These are phyloP conservation scores for Dasysyrphus tricinctus DNA, from an alignment of 2,888 invertebrate genomes.

Conservation along the genomic window DNA sequence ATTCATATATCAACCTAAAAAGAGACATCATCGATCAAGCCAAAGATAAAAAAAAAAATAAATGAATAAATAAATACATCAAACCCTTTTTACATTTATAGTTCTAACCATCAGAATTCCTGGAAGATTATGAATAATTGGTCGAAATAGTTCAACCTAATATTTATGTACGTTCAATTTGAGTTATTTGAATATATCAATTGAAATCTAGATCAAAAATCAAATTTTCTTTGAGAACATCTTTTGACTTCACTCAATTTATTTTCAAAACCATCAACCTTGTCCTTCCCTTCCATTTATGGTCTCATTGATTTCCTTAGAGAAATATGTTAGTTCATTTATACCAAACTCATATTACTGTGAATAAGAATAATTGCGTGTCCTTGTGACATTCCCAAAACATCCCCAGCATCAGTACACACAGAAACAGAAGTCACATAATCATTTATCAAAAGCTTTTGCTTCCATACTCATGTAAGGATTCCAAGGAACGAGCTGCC, in stretches of 20 bases:
- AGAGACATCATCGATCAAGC: too few relatives aligned
- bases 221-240: background rate
- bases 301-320: slow-evolving; percentile 45
- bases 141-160: background rate
- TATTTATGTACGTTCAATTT: background rate
- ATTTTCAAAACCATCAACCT: slow-evolving; percentile 9
- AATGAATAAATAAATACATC: too few relatives aligned
- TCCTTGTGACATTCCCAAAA: slow-evolving; percentile 15
- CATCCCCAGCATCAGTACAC: background rate
- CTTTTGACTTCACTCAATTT: slow-evolving; percentile 18
- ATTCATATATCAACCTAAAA: too few relatives aligned
- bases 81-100: too few relatives aligned
- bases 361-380: slow-evolving; percentile 33
- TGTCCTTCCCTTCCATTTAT: background rate
- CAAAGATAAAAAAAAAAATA: too few relatives aligned
- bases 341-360: slow-evolving; percentile 1
- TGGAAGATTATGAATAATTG: background rate
- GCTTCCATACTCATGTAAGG: too few relatives aligned
- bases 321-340: slow-evolving; percentile 31
- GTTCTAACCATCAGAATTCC: background rate
- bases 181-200: background rate
- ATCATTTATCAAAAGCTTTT: slow-evolving; percentile 22
- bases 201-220: background rate
- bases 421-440: slow-evolving; percentile 8
- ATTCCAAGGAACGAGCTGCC: background rate